phyloP scores from a whole-genome alignment of 2,797 vertebrate species.

The Ceryle rudis region DNA sequence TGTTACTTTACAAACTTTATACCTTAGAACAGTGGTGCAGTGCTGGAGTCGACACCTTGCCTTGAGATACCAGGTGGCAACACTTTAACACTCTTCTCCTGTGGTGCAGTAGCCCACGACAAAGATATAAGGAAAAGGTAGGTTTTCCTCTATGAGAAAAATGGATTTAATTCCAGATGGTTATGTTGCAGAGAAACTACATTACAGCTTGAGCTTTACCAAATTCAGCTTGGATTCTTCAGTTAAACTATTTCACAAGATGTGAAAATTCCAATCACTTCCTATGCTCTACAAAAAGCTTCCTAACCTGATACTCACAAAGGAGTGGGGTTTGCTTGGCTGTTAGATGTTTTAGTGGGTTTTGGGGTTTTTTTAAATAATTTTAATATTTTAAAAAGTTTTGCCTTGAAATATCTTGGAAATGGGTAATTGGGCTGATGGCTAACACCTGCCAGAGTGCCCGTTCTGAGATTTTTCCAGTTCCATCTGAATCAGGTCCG shows the following conservation, averaged over 20 bases:
- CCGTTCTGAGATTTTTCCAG: background rate
- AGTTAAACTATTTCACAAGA: background rate
- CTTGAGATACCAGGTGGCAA: background rate
- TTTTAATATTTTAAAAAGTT: background rate
- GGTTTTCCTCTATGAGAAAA: background rate
- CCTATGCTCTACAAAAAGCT: background rate
- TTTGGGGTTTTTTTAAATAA: background rate
- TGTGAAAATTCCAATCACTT: conserved; percentile 37
- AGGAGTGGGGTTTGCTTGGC: background rate
- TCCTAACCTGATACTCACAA: conserved; percentile 7
- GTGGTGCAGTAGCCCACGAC: background rate
- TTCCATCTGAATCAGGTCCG: background rate
- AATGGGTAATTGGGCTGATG: background rate
- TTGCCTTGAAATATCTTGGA: background rate
- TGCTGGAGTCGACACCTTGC: background rate
- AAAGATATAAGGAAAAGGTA: background rate
- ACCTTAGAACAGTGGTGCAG: background rate
- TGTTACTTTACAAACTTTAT: background rate
- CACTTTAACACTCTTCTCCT: background rate
- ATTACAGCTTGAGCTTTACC: background rate
- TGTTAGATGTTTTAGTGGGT: background rate
- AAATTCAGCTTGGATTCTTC: background rate
- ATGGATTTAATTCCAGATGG: background rate
- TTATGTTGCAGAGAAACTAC: background rate
- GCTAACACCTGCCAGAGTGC: background rate